Conservation (phyloP, 2,888 invertebrate species). For the Cantharis rustica region DNA sequence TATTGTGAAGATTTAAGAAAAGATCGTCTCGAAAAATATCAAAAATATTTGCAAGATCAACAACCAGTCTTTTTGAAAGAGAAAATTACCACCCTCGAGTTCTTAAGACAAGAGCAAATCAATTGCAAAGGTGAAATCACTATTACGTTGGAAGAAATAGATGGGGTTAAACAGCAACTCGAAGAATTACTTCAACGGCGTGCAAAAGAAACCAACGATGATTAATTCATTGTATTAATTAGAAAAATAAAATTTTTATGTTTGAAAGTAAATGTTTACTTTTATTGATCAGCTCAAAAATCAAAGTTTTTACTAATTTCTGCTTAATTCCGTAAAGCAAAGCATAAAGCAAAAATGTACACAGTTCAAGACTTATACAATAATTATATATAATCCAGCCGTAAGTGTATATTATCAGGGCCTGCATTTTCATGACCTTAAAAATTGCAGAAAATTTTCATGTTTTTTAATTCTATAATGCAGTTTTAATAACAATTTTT, state of each 20-base stretch:
- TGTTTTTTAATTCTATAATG: too few relatives aligned
- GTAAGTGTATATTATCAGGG: too few relatives aligned
- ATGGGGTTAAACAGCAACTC: conserved; percentile 61
- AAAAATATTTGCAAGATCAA: conserved; percentile 68
- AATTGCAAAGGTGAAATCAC: conserved; percentile 68
- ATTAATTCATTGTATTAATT: not conserved
- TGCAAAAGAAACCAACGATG: not conserved
- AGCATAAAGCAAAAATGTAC: too few relatives aligned
- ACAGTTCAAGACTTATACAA: too few relatives aligned
- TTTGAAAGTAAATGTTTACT: not conserved
- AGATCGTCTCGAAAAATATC: conserved; percentile 69
- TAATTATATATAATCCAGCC: too few relatives aligned
- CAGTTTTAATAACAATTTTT: too few relatives aligned
- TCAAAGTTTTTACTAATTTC: too few relatives aligned
- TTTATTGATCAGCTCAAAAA: not conserved
- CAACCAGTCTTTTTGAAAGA: conserved; percentile 75
- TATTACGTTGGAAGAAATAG: conserved; percentile 71
- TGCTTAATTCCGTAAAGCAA: too few relatives aligned
- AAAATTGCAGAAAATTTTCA: too few relatives aligned
- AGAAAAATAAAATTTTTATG: not conserved
- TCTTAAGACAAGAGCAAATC: conserved; percentile 76
- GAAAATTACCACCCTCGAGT: conserved; percentile 72
- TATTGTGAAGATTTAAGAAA: conserved; percentile 72
- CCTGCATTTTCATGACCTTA: too few relatives aligned
- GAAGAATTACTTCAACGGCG: conserved; percentile 53